Evolutionary conservation across 2,797 vertebrate genomes (phyloP), one percentile per base, ranked within the genome.

Genomic region (Gymnoscopelus microlampas): DNA sequence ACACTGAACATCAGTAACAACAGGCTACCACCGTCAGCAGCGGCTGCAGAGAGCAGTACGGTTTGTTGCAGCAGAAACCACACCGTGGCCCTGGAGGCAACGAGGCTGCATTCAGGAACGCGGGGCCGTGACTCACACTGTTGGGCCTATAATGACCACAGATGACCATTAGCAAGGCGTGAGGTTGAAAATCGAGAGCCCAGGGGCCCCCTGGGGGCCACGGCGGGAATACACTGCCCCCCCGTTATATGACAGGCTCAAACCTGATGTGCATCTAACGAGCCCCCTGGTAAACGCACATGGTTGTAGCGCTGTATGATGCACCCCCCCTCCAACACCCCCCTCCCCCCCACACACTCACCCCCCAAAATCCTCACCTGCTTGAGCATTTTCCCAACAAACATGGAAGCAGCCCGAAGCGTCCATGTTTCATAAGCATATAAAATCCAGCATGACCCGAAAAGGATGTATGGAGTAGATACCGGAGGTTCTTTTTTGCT

Each of bases 161-260:
- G 84, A 90, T 85, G 88, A 81, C 84, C 87, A 89, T 91, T 91
- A 91, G 84, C 48, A 60, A 90, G 90, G 87, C 87, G 85, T 77
- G 84, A 85, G 87, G 84, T 84, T 84, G 87, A 90, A 71, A 80
- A 65, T 74, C 62, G 80, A 80, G 72, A 80, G 80, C 83, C 77
- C 72, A 11, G 7, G 73, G 81, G 80, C 87, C 72, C 74, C n/a
- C 39, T 39, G 49, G 48, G 77, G 61, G 65, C 73, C 76, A 64
- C 66, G 60, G 85, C 90, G 79, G 79, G 80, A 87, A 80, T 68
- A 81, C 82, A 60, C 67, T 56, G 73, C 82, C 71, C 72, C 82
- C 71, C 72, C 56, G 82, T 83, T 89, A 87, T 89, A 87, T 89
- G 91, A 92, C 90, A 91, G 86, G 71, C 81, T 85, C 70, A 77